These are phyloP conservation scores for Neostethus bicornis DNA, from an alignment of 2,797 vertebrate genomes.

Conservation along the genomic window DNA sequence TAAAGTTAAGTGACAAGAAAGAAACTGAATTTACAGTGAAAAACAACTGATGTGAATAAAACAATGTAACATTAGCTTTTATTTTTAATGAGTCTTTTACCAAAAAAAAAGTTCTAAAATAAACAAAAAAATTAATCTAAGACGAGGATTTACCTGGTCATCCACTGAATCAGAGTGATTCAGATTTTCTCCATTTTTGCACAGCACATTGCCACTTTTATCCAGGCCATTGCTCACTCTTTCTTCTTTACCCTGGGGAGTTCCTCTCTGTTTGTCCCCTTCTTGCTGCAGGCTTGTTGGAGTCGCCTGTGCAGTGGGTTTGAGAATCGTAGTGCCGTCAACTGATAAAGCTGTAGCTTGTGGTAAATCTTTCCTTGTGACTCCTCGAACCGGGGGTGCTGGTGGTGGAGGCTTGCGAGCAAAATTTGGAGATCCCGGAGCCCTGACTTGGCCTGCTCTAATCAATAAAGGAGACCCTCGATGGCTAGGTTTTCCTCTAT, in stretches of 20 bases:
- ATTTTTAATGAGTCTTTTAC: too few relatives aligned
- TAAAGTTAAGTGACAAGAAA: neutral
- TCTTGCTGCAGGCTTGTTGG: constrained; percentile 36
- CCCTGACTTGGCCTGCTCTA: constrained; percentile 67
- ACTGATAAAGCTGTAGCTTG: constrained; percentile 12
- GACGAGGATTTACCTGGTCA: constrained; percentile 81
- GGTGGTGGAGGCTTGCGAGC: constrained; percentile 81
- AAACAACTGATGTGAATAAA: neutral
- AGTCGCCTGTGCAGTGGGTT: constrained; percentile 23
- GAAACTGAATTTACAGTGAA: neutral
- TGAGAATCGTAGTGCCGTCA: constrained; percentile 34
- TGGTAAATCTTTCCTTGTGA: constrained; percentile 77
- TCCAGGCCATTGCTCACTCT: constrained; percentile 49
- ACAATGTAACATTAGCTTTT: neutral
- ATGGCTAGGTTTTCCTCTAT: constrained; percentile 69
- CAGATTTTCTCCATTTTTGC: constrained; percentile 52
- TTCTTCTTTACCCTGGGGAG: constrained; percentile 40
- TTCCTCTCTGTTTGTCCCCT: constrained; percentile 43
- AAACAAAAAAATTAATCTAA: too few relatives aligned
- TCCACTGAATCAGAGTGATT: constrained; percentile 54
- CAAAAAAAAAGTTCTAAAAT: too few relatives aligned
- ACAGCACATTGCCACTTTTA: constrained; percentile 43
- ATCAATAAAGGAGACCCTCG: constrained; percentile 78
- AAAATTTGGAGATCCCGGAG: constrained; percentile 77
- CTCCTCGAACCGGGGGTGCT: constrained; percentile 80